phyloP scores from a whole-genome alignment of 92 coral and sea anemone species.

The Isaurus tuberculatus region DNA sequence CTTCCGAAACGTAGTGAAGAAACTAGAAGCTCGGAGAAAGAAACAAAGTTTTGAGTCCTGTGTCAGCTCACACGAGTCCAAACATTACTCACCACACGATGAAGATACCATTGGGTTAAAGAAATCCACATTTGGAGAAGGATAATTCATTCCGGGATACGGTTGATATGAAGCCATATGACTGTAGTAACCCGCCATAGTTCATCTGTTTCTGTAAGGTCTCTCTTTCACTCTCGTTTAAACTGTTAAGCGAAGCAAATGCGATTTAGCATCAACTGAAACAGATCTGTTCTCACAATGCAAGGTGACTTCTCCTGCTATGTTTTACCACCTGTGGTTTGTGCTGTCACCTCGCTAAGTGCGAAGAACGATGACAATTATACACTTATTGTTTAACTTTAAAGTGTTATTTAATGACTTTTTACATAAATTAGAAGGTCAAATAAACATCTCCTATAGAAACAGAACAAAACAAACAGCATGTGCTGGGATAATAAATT shows the following conservation, averaged over 20 bases:
- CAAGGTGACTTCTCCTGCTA: conserved; percentile 35
- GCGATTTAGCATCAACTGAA: conserved; percentile 34
- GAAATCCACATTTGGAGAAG: conserved; percentile 89
- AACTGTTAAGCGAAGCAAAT: conserved; percentile 24
- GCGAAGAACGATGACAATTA: conserved; percentile 72
- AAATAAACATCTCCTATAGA: conserved; percentile 34
- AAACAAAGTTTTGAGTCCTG: conserved; percentile 8
- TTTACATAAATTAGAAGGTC: conserved; percentile 48
- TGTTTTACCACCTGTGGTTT: conserved; percentile 40
- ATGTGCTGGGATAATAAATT: conserved; percentile 7
- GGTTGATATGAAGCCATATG: conserved; percentile 82
- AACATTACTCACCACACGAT: conserved; percentile 80
- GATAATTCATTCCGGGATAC: conserved; percentile 72
- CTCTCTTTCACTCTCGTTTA: neutral
- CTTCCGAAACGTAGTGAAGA: neutral
- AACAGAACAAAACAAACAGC: conserved; percentile 37
- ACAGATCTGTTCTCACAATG: conserved; percentile 11
- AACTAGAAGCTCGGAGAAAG: neutral
- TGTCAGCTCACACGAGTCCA: neutral
- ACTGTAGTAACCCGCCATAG: conserved; percentile 94
- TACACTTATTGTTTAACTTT: conserved; percentile 62
- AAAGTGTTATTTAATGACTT: conserved; percentile 58
- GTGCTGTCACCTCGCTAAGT: conserved; percentile 65
- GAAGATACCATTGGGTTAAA: conserved; percentile 85
- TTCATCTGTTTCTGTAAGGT: neutral